Evolutionary conservation across 2,888 invertebrate genomes (phyloP).

Genomic region (Eilema caniola): DNA sequence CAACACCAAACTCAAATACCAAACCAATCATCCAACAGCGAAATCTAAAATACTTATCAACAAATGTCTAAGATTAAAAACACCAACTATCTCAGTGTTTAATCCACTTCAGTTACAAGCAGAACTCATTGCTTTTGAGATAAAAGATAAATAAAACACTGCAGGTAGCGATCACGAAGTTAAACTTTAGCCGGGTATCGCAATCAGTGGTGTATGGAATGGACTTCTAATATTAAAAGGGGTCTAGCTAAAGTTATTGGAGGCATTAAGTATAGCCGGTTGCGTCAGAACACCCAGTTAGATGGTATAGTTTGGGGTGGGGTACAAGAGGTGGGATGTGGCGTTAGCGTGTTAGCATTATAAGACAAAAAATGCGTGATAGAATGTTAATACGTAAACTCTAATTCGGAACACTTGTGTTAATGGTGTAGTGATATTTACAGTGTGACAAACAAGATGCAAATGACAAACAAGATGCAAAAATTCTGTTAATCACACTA

Average conservation of each 20-base stretch:
- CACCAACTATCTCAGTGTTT: conserved; percentile 1
- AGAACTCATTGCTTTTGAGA: conserved; percentile 39
- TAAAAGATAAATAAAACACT: conserved; percentile 53
- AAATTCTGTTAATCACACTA: no score
- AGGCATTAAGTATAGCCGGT: conserved; percentile 50
- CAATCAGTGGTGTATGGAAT: conserved; percentile 40
- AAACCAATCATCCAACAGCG: background rate
- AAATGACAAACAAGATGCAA: no score
- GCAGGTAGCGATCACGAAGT: conserved; percentile 53
- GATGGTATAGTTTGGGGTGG: conserved; percentile 40
- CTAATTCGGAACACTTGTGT: background rate
- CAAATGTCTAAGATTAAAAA: conserved; percentile 12
- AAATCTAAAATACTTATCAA: conserved; percentile 4
- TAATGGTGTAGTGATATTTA: no score
- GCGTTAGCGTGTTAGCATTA: conserved; percentile 16
- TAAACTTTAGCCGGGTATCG: conserved; percentile 47
- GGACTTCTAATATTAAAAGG: conserved; percentile 56
- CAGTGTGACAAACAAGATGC: no score
- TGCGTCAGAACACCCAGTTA: conserved; percentile 59
- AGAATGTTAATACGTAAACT: background rate
- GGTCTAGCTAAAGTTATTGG: conserved; percentile 57
- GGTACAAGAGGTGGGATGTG: conserved; percentile 11
- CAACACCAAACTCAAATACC: no score
- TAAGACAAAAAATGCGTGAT: background rate
- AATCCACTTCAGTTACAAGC: conserved; percentile 18